These are phyloP conservation scores for Clarias gariepinus DNA, from an alignment of 2,113 vertebrate genomes.

Conservation along the genomic window DNA sequence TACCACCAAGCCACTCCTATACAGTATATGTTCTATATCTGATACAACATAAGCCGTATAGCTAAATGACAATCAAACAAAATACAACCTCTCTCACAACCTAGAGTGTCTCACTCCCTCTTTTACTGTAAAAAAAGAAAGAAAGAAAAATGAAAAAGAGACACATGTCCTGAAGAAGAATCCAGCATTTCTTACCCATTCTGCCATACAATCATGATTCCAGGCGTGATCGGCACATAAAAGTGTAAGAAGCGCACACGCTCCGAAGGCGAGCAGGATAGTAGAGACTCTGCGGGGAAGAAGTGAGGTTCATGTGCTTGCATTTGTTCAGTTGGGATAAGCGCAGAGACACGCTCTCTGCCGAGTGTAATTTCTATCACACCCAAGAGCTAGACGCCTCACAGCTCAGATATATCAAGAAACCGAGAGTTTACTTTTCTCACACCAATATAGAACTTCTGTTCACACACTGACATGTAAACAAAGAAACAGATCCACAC, in stretches of 20 bases:
- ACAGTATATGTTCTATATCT: too few species aligned
- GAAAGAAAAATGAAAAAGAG: neutral
- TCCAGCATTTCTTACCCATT: neutral
- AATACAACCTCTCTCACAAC: neutral
- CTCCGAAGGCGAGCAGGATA: neutral
- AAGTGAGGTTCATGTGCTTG: slow-evolving; percentile 51
- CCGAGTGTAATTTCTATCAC: slow-evolving; percentile 27
- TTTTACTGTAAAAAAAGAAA: neutral
- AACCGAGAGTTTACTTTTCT: neutral
- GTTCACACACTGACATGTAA: slow-evolving; percentile 43
- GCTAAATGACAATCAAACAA: too few species aligned
- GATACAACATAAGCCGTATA: too few species aligned
- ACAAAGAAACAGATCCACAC: slow-evolving; percentile 14
- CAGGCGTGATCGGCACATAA: neutral
- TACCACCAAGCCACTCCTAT: too few species aligned
- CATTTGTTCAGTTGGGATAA: slow-evolving; percentile 40
- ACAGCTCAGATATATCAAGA: neutral
- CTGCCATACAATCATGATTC: neutral
- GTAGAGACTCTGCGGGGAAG: slow-evolving; percentile 42
- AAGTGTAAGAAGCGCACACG: neutral
- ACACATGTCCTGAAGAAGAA: neutral
- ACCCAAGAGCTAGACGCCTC: slow-evolving; percentile 17
- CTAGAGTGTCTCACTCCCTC: neutral
- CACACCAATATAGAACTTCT: slow-evolving; percentile 50
- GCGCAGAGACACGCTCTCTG: slow-evolving; percentile 30